These are phyloP conservation scores for Hippasteria phrygiana DNA, from an alignment of 53 echinoderm and acorn worm species.

Conservation along the genomic window DNA sequence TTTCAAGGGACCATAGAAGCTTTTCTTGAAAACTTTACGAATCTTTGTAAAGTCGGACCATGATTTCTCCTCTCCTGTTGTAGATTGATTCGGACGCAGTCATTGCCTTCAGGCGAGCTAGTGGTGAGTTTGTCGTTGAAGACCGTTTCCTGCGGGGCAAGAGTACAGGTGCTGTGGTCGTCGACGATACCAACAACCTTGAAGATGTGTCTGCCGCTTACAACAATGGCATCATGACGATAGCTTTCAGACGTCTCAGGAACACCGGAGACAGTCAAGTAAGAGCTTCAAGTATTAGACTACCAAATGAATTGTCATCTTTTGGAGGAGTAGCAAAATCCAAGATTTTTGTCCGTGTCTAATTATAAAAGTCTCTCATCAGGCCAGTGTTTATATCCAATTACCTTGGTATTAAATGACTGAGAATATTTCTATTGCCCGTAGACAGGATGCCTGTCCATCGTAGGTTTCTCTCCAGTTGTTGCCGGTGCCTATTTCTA, in stretches of 20 bases:
- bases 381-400: too few relatives aligned
- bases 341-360: too few relatives aligned
- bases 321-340: too few relatives aligned
- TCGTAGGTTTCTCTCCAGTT: too few relatives aligned
- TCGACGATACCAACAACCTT: slow-evolving; percentile 68
- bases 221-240: slow-evolving; percentile 65
- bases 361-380: too few relatives aligned
- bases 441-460: too few relatives aligned
- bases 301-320: too few relatives aligned
- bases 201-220: slow-evolving; percentile 60
- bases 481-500: too few relatives aligned
- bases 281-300: not conserved
- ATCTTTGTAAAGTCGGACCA: not conserved
- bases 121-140: slow-evolving; percentile 63
- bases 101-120: slow-evolving; percentile 59
- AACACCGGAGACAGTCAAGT: slow-evolving; percentile 76
- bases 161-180: slow-evolving; percentile 30
- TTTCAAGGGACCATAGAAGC: too few relatives aligned
- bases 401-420: too few relatives aligned
- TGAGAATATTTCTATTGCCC: too few relatives aligned
- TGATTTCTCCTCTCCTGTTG: not conserved
- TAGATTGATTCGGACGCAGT: slow-evolving; percentile 87
- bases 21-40: too few relatives aligned
- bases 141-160: slow-evolving; percentile 78
- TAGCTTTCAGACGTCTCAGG: slow-evolving; percentile 72